Conservation (phyloP, 2,797 vertebrate species). For the Mergus octosetaceus region DNA sequence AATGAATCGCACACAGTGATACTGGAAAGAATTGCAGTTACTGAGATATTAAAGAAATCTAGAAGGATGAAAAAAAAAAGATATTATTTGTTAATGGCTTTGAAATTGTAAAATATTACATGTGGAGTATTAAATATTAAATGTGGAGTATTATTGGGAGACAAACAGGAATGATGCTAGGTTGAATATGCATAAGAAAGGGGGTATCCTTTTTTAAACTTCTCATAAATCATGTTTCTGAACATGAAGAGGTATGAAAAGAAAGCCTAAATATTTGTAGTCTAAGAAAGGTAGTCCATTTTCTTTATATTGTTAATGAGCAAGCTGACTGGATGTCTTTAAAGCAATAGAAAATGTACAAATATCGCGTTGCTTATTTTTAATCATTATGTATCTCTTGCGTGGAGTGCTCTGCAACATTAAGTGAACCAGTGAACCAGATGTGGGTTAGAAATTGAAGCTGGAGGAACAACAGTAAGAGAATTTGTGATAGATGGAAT, state of each 20-base stretch:
- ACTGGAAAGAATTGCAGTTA: neutral
- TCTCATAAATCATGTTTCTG: neutral
- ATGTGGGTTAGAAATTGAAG: neutral
- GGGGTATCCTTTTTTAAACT: neutral
- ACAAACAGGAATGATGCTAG: neutral
- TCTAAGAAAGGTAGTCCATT: rapidly evolving
- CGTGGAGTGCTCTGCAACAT: neutral
- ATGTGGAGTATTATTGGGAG: neutral
- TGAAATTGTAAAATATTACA: neutral
- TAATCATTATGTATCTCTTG: neutral
- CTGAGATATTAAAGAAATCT: neutral
- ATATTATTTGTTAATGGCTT: constrained; percentile 1
- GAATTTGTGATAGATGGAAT: neutral
- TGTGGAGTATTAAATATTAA: neutral
- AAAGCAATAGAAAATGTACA: neutral
- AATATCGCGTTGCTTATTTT: neutral
- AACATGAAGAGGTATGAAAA: neutral
- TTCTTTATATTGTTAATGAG: neutral
- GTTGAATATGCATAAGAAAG: neutral
- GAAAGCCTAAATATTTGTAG: neutral
- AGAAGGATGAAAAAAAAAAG: neutral
- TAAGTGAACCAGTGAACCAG: neutral
- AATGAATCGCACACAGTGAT: neutral
- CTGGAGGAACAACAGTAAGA: neutral
- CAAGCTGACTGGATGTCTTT: neutral